Evolutionary conservation across 1,140 invertebrate genomes (phyloP), one percentile per base, ranked within the genome.

Genomic region (Phenacoccus solenopsis): DNA sequence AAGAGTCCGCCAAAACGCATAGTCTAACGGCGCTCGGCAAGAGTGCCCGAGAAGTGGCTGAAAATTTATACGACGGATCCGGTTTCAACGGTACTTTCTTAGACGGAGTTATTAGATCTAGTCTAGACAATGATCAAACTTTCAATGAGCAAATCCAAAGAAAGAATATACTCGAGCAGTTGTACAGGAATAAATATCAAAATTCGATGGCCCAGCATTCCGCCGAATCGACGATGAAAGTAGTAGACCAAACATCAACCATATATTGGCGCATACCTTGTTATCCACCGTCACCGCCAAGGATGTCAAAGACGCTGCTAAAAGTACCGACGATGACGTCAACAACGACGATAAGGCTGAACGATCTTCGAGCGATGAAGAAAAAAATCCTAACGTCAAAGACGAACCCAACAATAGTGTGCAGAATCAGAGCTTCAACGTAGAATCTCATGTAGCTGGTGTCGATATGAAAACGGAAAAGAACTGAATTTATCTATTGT

Each of bases 21-120:
- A 20, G 59, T 22, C 61, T 74, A 28, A 72, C 80, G 27, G 70
- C 77, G 72, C 77, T 81, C 28, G 78, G 77, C 61, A 88, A 86
- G 76, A 80, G 82, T 67, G 79, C 84, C 0, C 76, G 84, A 72
- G 82, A 87, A 73, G 83, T 86, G 69, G 81, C 84, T 1, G 85
- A 87, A 73, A 82, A 80, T 20, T 76, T 87, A 21, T 83, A 87
- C 73, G 84, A 87, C 56, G 81, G 81, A 2, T 78, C 82, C n/a
- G 82, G 82, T 4, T 83, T 86, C 4, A 90, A 90, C 77, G 88
- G 88, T 1, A 87, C 84, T 72, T 89, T 90, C 76, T 78, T 90
- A 67, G 90, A 91, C 75, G 89, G 88, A 68, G 88, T 91, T 70
- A 92, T 92, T 74, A 82, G 90, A 72, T 89, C 88, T 72, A 89